These are phyloP conservation scores for Guaruba guarouba DNA, from an alignment of 2,113 vertebrate species.

Conservation along the genomic window DNA sequence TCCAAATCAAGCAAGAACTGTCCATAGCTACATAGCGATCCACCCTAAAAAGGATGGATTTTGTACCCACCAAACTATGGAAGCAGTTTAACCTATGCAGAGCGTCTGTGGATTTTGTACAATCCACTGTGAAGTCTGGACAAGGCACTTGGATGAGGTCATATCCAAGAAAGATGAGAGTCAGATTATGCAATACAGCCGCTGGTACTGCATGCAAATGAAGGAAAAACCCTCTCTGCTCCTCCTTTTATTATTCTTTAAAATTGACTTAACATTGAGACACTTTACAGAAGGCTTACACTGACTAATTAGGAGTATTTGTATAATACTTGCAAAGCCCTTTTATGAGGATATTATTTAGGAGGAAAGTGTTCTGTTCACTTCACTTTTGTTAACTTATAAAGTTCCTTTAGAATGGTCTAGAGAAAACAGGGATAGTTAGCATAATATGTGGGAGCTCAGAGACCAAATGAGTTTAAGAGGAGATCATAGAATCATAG, in stretches of 20 bases:
- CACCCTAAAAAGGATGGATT: not conserved
- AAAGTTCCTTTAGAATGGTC: not conserved
- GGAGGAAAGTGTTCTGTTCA: not conserved
- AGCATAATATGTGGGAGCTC: not conserved
- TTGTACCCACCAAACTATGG: not conserved
- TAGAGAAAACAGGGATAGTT: not conserved
- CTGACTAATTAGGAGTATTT: not conserved
- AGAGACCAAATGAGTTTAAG: not conserved
- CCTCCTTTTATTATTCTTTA: not conserved
- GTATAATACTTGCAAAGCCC: not conserved
- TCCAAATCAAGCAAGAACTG: not conserved
- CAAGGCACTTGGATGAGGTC: not conserved
- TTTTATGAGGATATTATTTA: not conserved
- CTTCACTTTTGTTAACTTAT: not conserved
- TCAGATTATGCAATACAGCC: not conserved
- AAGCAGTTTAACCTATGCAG: not conserved
- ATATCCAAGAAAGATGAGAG: not conserved
- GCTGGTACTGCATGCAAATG: not conserved
- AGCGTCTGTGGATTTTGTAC: not conserved
- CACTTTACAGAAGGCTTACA: not conserved
- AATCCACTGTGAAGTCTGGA: not conserved
- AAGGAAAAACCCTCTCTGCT: not conserved
- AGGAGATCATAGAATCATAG: not conserved
- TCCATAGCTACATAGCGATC: rapidly evolving
- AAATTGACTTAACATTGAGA: not conserved